Percentiles rank a stretch among this genome's conserved stretches.
Conservation (phyloP, 2,113 vertebrate genomes). For the Cyprinodon tularosa region DNA sequence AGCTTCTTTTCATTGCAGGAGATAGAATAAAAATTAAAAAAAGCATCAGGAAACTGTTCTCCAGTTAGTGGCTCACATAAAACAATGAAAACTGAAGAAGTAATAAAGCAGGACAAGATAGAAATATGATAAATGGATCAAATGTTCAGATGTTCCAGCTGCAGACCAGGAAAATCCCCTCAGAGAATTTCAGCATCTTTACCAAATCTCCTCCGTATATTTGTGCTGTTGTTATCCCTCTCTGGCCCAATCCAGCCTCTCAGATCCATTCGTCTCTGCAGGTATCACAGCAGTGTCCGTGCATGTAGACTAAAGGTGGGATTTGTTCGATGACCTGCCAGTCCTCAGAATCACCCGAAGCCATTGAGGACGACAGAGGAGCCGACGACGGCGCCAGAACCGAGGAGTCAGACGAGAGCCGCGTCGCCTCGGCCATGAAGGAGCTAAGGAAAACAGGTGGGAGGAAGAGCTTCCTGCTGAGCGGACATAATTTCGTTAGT, state of each 20-base stretch:
- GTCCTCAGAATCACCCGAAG: constrained; percentile 79
- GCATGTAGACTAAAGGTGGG: constrained; percentile 46
- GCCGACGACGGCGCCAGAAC: constrained; percentile 45
- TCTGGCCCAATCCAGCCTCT: neutral
- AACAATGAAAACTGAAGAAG: neutral
- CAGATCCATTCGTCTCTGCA: neutral
- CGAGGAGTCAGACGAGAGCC: constrained; percentile 75
- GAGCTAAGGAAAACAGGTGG: constrained; percentile 83
- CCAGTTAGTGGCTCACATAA: neutral
- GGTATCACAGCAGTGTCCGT: constrained; percentile 12
- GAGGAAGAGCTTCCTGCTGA: neutral
- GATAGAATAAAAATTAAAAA: too few species aligned
- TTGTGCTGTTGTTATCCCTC: neutral
- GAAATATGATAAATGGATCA: neutral
- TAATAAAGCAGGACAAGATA: neutral
- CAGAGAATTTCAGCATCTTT: neutral
- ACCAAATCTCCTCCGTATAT: neutral
- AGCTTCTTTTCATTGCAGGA: too few species aligned
- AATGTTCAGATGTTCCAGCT: neutral
- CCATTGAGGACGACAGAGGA: constrained; percentile 69
- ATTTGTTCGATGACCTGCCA: constrained; percentile 84
- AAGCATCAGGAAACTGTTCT: neutral
- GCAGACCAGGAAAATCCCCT: neutral
- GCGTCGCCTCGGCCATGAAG: constrained; percentile 80
- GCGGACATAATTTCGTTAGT: too few species aligned